Conservation (phyloP, 2,888 invertebrate species). For the Seira musarum region DNA sequence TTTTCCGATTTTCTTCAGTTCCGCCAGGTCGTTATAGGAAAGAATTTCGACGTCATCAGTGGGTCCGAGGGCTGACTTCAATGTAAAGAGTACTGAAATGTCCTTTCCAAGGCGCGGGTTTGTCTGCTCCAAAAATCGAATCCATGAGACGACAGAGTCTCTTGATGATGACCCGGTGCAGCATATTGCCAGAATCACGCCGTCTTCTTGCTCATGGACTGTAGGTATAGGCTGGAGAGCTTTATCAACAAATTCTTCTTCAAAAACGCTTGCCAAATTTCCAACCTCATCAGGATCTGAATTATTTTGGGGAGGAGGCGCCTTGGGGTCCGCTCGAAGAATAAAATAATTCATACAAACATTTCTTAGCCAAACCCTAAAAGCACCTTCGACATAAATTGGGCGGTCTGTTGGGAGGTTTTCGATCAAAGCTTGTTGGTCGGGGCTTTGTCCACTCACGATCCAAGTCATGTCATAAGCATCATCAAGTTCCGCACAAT, state of each 20-base stretch:
- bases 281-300: constrained; percentile 78
- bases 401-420: constrained; percentile 78
- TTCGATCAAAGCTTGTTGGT: constrained; percentile 81
- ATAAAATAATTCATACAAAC: constrained; percentile 87
- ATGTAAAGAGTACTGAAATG: constrained; percentile 89
- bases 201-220: constrained; percentile 95
- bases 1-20: constrained; percentile 47
- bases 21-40: constrained; percentile 37
- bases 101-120: constrained; percentile 80
- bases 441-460: constrained; percentile 87
- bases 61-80: constrained; percentile 77
- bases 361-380: constrained; percentile 83
- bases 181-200: constrained; percentile 88
- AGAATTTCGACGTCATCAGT: constrained; percentile 66
- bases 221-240: constrained; percentile 74
- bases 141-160: constrained; percentile 94
- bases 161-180: constrained; percentile 92
- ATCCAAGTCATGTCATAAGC: constrained; percentile 93
- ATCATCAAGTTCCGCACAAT: constrained; percentile 79
- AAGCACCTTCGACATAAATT: constrained; percentile 89
- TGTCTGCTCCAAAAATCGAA: constrained; percentile 82
- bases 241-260: constrained; percentile 67
- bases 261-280: constrained; percentile 69
- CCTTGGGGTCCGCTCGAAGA: constrained; percentile 81
- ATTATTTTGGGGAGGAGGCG: constrained; percentile 70